Evolutionary conservation across 2,797 vertebrate genomes (phyloP), one percentile per base, ranked within the genome.

Genomic region (Sebastolobus alascanus): DNA sequence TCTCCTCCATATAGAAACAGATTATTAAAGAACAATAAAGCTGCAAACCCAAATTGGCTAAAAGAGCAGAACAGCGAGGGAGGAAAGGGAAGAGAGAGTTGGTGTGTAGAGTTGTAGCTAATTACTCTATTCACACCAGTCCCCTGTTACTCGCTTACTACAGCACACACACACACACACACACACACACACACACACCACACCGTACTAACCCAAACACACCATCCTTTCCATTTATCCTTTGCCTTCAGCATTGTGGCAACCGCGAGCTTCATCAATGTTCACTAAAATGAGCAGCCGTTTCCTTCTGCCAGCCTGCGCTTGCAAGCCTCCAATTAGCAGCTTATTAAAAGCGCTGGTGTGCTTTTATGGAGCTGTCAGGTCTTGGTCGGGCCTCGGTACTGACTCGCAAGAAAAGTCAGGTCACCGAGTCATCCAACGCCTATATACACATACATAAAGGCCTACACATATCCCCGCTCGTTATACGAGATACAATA

Each of bases 271-370:
- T 70, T 85, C 55, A 66, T 71, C 25, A 64, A 13, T 27, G 72
- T 77, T 68, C 69, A 68, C 37, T 71, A 37, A 29, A 87, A 80
- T 58, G 66, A 86, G 75, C 64, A 73, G 72, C 46, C 27, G 11
- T 52, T 82, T 83, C 25, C 60, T 60, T 70, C 63, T 73, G 78
- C 85, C 73, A 81, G 60, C 61, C 58, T 80, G 20, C 13, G 55
- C 54, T 74, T 16, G 35, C 61, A 50, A 88, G 63, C 55, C 40
- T 65, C 84, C 74, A 89, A 88, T 89, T 87, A 92, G 84, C 38
- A 64, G 65, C 72, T 87, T 77, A 90, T 89, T 88, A 83, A 83
- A 83, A 70, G 37, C 22, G 4, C 58, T 27, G 61, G 13, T 78
- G 69, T 40, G 66, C 66, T 59, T 88, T 82, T 82, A 75, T 77